phyloP scores from a whole-genome alignment of 2,888 invertebrate species.

The Brachylomia viminalis region DNA sequence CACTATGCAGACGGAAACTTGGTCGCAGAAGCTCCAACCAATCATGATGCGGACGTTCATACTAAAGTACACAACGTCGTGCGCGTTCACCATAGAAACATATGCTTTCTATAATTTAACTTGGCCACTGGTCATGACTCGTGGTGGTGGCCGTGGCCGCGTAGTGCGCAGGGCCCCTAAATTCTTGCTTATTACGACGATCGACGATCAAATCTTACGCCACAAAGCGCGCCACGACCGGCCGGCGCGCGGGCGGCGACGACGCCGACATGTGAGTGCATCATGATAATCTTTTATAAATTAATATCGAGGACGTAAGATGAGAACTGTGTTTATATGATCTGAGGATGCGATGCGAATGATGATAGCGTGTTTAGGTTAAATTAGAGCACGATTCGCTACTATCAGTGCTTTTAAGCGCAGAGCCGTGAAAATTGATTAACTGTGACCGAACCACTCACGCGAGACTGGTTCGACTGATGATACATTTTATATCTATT shows the following conservation, averaged over 20 bases:
- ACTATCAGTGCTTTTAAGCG: slow-evolving; percentile 8
- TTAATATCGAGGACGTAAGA: slow-evolving; percentile 1
- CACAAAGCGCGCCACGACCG: neutral
- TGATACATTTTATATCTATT: neutral
- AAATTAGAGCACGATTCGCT: slow-evolving; percentile 13
- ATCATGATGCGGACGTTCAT: neutral
- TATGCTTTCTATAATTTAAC: neutral
- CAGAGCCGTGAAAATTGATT: slow-evolving; percentile 25
- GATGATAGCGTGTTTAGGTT: slow-evolving; percentile 11
- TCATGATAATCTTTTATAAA: neutral
- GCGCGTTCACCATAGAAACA: neutral
- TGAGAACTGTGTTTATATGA: too few species aligned
- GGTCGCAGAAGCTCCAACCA: neutral
- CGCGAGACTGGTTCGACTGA: neutral
- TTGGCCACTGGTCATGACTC: neutral
- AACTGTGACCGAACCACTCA: slow-evolving; percentile 20
- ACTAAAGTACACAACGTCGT: neutral
- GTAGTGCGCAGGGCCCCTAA: too few species aligned
- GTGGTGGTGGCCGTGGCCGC: neutral
- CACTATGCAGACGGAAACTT: neutral
- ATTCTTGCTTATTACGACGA: neutral
- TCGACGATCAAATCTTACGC: neutral
- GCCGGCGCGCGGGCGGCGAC: too few species aligned
- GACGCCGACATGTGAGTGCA: neutral
- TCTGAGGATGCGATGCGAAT: too few species aligned